Percentiles rank a stretch among this genome's conserved stretches.
phyloP scores from a whole-genome alignment of 2,888 invertebrate genomes.

The Drosophila dives region DNA sequence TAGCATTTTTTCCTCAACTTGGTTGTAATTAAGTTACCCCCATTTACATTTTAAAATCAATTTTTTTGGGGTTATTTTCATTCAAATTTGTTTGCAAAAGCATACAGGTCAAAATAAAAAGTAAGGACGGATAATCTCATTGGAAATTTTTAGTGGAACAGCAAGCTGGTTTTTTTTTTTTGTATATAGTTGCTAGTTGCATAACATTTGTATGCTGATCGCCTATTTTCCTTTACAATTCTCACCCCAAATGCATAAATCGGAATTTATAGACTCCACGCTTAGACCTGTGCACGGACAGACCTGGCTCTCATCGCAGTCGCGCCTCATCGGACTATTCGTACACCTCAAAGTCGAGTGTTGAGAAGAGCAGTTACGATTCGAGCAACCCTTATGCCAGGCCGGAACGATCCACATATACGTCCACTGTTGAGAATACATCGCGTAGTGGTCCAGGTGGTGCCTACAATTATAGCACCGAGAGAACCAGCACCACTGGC shows the following conservation, averaged over 20 bases:
- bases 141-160: conserved; percentile 41
- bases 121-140: background rate
- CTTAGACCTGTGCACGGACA: conserved; percentile 93
- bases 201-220: conserved; percentile 54
- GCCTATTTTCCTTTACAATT: conserved; percentile 59
- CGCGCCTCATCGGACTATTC: conserved; percentile 93
- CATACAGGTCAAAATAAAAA: background rate
- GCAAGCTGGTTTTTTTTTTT: conserved; percentile 53
- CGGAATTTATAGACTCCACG: conserved; percentile 92
- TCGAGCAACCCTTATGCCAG: conserved; percentile 87
- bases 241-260: conserved; percentile 71
- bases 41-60: background rate
- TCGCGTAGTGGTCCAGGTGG: conserved; percentile 90
- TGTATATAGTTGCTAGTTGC: conserved; percentile 42
- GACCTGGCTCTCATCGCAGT: conserved; percentile 87
- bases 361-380: conserved; percentile 86
- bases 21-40: background rate
- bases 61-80: background rate
- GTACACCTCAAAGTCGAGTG: conserved; percentile 90
- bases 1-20: background rate
- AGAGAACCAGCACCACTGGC: conserved; percentile 89
- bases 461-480: conserved; percentile 89
- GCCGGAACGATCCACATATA: conserved; percentile 89
- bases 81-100: background rate
- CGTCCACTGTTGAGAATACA: conserved; percentile 89